Evolutionary conservation across 2,797 vertebrate species (phyloP).

Genomic region (Decapterus maruadsi): DNA sequence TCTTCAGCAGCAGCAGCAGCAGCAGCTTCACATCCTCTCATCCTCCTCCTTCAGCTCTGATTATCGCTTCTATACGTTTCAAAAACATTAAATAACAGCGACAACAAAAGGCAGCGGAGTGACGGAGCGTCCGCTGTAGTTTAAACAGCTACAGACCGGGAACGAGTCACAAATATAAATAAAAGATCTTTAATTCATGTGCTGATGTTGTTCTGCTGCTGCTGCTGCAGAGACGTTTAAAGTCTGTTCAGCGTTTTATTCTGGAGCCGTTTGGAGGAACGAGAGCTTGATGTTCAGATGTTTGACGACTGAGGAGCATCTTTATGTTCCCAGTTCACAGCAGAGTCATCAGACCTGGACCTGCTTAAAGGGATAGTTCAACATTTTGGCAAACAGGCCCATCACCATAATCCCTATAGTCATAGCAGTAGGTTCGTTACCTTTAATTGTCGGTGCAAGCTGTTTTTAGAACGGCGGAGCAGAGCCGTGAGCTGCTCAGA

Average conservation of each 20-base stretch:
- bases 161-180: slow-evolving; percentile 11
- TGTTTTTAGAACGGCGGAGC: too few relatives aligned
- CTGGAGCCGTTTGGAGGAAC: too few relatives aligned
- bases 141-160: neutral
- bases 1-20: neutral
- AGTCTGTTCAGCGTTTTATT: too few relatives aligned
- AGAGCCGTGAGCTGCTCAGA: too few relatives aligned
- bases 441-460: too few relatives aligned
- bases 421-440: too few relatives aligned
- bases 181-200: slow-evolving; percentile 35
- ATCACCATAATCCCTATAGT: too few relatives aligned
- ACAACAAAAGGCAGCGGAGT: slow-evolving; percentile 12
- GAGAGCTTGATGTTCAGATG: too few relatives aligned
- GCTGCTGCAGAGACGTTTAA: too few relatives aligned
- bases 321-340: slow-evolving; percentile 43
- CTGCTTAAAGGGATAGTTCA: too few relatives aligned
- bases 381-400: too few relatives aligned
- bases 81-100: neutral
- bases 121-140: neutral
- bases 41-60: slow-evolving; percentile 1
- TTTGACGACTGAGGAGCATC: neutral
- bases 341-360: slow-evolving; percentile 27
- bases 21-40: neutral
- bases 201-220: slow-evolving; percentile 20
- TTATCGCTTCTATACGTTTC: neutral